These are phyloP conservation scores for Alouatta palliata DNA, from an alignment of 2,113 vertebrate species.

Conservation along the genomic window DNA sequence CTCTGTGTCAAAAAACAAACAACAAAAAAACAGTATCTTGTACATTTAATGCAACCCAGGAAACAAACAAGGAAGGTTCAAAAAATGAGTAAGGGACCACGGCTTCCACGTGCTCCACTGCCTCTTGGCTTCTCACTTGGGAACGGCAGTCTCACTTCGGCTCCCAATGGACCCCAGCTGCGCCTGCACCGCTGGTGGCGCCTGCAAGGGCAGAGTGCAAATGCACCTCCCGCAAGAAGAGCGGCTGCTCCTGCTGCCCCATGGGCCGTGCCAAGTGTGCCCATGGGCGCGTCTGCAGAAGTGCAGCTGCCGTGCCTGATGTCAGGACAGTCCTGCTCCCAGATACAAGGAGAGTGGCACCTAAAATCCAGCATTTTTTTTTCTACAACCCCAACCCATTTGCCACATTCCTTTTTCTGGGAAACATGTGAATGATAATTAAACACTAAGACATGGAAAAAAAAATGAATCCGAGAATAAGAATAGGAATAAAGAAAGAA, in stretches of 20 bases:
- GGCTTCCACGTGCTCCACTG: too few relatives aligned
- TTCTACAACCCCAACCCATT: too few relatives aligned
- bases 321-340: neutral
- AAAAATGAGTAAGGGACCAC: neutral
- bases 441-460: too few relatives aligned
- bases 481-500: neutral
- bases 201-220: too few relatives aligned
- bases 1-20: neutral
- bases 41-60: neutral
- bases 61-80: neutral
- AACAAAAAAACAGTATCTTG: neutral
- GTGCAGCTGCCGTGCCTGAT: constrained; percentile 84
- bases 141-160: too few relatives aligned
- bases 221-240: too few relatives aligned
- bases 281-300: constrained; percentile 88
- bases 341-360: fast-evolving
- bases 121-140: too few relatives aligned
- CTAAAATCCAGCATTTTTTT: neutral
- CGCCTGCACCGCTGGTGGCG: too few relatives aligned
- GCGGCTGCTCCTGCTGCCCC: constrained; percentile 88
- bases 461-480: neutral
- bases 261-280: constrained; percentile 80
- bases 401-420: too few relatives aligned
- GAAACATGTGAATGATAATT: too few relatives aligned
- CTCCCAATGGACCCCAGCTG: too few relatives aligned